Conservation (phyloP, 2,888 invertebrate species). For the Bembecia ichneumoniformis region DNA sequence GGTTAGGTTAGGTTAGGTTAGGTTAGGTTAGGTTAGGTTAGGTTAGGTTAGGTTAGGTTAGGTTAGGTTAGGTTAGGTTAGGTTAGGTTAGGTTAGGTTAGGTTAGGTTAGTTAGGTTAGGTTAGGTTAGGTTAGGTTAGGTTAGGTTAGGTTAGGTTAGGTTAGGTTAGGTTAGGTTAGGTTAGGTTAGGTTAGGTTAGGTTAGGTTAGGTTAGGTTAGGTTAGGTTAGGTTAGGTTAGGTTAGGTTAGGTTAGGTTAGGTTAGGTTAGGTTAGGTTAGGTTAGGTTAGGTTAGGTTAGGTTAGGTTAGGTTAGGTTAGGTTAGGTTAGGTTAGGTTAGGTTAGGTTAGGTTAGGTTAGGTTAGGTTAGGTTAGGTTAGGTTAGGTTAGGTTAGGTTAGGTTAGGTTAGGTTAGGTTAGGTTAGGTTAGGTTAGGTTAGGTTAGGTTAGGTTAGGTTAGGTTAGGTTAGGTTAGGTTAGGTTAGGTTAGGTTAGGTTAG, state of each 20-base stretch:
- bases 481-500: no score
- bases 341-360: slow-evolving; percentile 7
- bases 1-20: slow-evolving; percentile 5
- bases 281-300: slow-evolving; percentile 5
- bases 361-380: slow-evolving; percentile 7
- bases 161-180: slow-evolving; percentile 7
- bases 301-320: slow-evolving; percentile 5
- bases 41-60: slow-evolving; percentile 7
- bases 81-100: slow-evolving; percentile 3
- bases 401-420: slow-evolving; percentile 7
- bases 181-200: slow-evolving; percentile 7
- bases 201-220: slow-evolving; percentile 5
- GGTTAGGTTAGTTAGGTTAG: slow-evolving; percentile 4
- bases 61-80: slow-evolving; percentile 7
- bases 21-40: slow-evolving; percentile 4
- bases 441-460: no score
- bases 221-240: slow-evolving; percentile 4
- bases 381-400: slow-evolving; percentile 7
- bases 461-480: no score
- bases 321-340: slow-evolving; percentile 7
- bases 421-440: slow-evolving; percentile 2
- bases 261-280: slow-evolving; percentile 4
- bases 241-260: slow-evolving; percentile 5
- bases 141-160: slow-evolving; percentile 7
- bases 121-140: slow-evolving; percentile 6